Conservation (phyloP, 2,888 invertebrate genomes). For the Byasa hedistus region DNA sequence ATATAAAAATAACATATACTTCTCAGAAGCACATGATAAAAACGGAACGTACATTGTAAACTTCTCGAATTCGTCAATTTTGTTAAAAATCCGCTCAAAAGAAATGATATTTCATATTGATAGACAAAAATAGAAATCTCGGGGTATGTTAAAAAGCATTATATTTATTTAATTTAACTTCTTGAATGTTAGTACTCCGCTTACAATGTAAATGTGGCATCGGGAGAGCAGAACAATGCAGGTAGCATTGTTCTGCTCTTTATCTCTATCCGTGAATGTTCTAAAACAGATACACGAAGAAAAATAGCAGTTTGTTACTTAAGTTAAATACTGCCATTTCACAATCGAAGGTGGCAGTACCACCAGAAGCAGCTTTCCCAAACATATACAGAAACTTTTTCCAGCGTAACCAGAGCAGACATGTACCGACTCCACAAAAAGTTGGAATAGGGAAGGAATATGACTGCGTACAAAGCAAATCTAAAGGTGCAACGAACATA, state of each 20-base stretch:
- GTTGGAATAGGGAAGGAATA: too few relatives aligned
- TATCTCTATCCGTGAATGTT: too few relatives aligned
- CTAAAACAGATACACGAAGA: too few relatives aligned
- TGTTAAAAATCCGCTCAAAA: background rate
- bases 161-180: background rate
- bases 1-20: constrained; percentile 57
- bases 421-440: too few relatives aligned
- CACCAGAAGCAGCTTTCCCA: too few relatives aligned
- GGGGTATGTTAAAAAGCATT: background rate
- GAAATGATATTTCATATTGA: constrained; percentile 5
- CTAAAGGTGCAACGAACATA: constrained; percentile 42
- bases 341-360: too few relatives aligned
- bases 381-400: too few relatives aligned
- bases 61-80: constrained; percentile 15
- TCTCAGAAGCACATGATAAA: constrained; percentile 58
- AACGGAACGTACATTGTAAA: constrained; percentile 36
- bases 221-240: too few relatives aligned
- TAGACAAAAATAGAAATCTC: background rate
- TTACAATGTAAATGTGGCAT: background rate
- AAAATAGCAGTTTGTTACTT: too few relatives aligned
- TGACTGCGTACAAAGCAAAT: background rate
- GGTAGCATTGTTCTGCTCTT: too few relatives aligned
- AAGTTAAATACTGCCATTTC: too few relatives aligned
- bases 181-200: background rate
- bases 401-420: too few relatives aligned